Conservation (phyloP, 1,140 invertebrate genomes). For the Phocides pigmalion region DNA sequence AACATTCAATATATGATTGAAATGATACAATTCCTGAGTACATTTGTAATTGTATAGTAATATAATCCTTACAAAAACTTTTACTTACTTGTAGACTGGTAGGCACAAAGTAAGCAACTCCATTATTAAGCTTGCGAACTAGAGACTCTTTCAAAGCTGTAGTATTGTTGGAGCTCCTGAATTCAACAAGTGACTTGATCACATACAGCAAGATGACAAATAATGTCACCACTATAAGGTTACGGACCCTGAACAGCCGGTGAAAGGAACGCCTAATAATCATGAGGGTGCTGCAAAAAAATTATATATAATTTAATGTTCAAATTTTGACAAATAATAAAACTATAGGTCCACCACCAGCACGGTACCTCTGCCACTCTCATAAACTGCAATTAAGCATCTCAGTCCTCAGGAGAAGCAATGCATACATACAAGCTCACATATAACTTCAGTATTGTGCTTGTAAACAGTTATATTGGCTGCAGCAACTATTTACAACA, state of each 20-base stretch:
- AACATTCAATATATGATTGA: too few relatives aligned
- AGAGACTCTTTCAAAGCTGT: conserved; percentile 37
- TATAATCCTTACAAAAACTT: too few relatives aligned
- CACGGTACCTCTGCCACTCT: too few relatives aligned
- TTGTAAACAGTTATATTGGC: too few relatives aligned
- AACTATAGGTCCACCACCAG: too few relatives aligned
- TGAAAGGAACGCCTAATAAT: conserved; percentile 43
- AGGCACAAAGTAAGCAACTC: conserved; percentile 56
- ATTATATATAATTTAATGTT: neutral
- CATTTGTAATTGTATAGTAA: too few relatives aligned
- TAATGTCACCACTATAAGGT: conserved; percentile 49
- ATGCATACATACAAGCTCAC: too few relatives aligned
- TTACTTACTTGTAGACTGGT: conserved; percentile 54
- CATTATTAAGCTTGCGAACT: conserved; percentile 15
- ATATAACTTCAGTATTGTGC: too few relatives aligned
- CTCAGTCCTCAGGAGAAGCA: too few relatives aligned
- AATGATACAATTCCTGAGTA: too few relatives aligned
- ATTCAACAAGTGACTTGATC: conserved; percentile 40
- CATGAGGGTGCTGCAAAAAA: conserved; percentile 22
- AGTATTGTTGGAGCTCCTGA: conserved; percentile 20
- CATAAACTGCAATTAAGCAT: too few relatives aligned
- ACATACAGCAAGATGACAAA: conserved; percentile 51
- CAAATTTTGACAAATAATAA: neutral
- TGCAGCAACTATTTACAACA: too few relatives aligned
- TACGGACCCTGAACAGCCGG: conserved; percentile 52